These are phyloP conservation scores for Peribatodes rhomboidaria DNA, from an alignment of 2,888 invertebrate species.

Conservation along the genomic window DNA sequence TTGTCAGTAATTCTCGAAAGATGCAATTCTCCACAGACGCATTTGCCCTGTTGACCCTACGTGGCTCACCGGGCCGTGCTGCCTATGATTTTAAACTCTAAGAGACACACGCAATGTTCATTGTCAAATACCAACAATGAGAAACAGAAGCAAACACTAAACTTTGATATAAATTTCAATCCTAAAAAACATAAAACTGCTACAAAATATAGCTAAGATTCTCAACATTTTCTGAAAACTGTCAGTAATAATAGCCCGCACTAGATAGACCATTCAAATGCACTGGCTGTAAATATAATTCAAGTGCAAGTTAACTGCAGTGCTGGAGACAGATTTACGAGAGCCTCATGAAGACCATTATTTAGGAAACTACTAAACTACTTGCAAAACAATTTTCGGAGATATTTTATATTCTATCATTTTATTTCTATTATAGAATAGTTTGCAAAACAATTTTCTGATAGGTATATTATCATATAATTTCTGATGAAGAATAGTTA, in stretches of 20 bases:
- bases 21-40: too few species aligned
- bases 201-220: too few species aligned
- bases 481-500: too few species aligned
- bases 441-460: too few species aligned
- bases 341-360: slow-evolving; percentile 15
- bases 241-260: slow-evolving; percentile 2
- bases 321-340: slow-evolving; percentile 44
- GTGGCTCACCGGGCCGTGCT: too few species aligned
- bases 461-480: too few species aligned
- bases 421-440: neutral
- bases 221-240: neutral
- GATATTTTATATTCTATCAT: neutral
- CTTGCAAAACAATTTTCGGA: neutral
- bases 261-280: slow-evolving; percentile 48
- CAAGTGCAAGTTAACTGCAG: slow-evolving; percentile 58
- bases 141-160: too few species aligned
- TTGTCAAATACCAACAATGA: too few species aligned
- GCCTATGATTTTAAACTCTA: too few species aligned
- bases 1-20: too few species aligned
- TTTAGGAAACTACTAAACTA: slow-evolving; percentile 7
- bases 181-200: neutral
- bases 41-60: too few species aligned
- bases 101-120: too few species aligned
- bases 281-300: slow-evolving; percentile 64
- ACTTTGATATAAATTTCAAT: neutral